These are phyloP conservation scores for Proterorhinus semilunaris DNA, from an alignment of 2,113 vertebrate genomes.

Conservation along the genomic window DNA sequence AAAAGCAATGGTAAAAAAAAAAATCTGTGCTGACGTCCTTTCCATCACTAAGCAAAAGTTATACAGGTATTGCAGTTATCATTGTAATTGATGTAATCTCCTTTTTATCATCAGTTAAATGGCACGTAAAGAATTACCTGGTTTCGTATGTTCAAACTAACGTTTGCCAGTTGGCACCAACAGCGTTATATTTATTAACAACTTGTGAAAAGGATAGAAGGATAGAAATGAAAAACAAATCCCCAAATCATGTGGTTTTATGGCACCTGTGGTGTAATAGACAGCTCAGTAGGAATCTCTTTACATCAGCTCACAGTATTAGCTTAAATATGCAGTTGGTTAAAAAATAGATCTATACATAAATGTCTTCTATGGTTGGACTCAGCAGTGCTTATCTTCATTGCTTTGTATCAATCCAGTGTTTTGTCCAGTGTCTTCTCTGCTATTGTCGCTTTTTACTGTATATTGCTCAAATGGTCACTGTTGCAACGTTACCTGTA, in stretches of 20 bases:
- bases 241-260: slow-evolving; percentile 80
- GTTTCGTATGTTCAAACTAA: slow-evolving; percentile 22
- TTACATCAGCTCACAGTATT: slow-evolving; percentile 97
- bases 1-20: slow-evolving; percentile 46
- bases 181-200: slow-evolving; percentile 39
- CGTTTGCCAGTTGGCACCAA: slow-evolving; percentile 22
- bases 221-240: slow-evolving; percentile 65
- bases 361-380: slow-evolving; percentile 68
- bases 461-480: slow-evolving; percentile 76
- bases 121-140: slow-evolving; percentile 29
- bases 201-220: slow-evolving; percentile 49
- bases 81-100: slow-evolving; percentile 13
- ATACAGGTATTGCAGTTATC: slow-evolving; percentile 36
- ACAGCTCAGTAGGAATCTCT: slow-evolving; percentile 90
- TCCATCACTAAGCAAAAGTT: slow-evolving; percentile 12
- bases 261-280: slow-evolving; percentile 98
- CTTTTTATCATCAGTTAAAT: slow-evolving; percentile 31
- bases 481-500: slow-evolving; percentile 95
- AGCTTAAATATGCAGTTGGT: slow-evolving; percentile 89
- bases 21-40: slow-evolving; percentile 47
- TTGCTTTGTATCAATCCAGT: slow-evolving; percentile 44
- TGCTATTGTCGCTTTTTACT: slow-evolving; percentile 52
- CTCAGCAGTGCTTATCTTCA: slow-evolving; percentile 53
- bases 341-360: slow-evolving; percentile 96
- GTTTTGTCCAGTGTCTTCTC: slow-evolving; percentile 59